A percentile compares a stretch with the other conserved stretches of the same genome.
Conservation (phyloP, 1,140 invertebrate species). For the Pseudomyrmex sp. region DNA sequence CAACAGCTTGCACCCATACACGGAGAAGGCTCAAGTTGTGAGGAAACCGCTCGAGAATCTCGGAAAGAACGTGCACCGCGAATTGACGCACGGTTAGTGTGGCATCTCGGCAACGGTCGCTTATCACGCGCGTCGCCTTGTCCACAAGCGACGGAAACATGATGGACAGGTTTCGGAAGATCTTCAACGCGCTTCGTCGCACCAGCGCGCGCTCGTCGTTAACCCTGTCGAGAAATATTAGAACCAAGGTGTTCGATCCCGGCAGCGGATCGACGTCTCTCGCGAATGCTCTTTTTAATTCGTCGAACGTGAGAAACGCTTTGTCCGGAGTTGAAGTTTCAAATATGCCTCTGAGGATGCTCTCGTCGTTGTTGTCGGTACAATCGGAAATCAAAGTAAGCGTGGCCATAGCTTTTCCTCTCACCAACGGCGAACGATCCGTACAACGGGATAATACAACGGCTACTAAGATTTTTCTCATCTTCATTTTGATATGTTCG, state of each 20-base stretch:
- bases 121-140: conserved; percentile 78
- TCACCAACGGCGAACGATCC: conserved; percentile 86
- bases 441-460: conserved; percentile 85
- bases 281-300: conserved; percentile 67
- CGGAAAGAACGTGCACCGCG: conserved; percentile 86
- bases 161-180: conserved; percentile 78
- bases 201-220: conserved; percentile 87
- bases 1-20: conserved; percentile 85
- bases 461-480: conserved; percentile 84
- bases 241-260: conserved; percentile 76
- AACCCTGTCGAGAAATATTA: conserved; percentile 84
- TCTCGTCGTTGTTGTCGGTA: conserved; percentile 74
- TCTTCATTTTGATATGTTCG: conserved; percentile 39
- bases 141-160: conserved; percentile 65
- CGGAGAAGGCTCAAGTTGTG: conserved; percentile 81
- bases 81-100: conserved; percentile 86
- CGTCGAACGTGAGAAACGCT: conserved; percentile 66
- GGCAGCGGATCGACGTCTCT: conserved; percentile 79
- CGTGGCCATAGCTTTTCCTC: conserved; percentile 86
- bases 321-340: conserved; percentile 70
- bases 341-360: conserved; percentile 84
- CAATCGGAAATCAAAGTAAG: conserved; percentile 85
- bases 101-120: conserved; percentile 86
- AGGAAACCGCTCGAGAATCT: conserved; percentile 84
- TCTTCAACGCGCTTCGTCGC: conserved; percentile 86